Conservation (phyloP, 30 jellyfish, hydroid and myxozoan species). For the Nemopilema nomurai region DNA sequence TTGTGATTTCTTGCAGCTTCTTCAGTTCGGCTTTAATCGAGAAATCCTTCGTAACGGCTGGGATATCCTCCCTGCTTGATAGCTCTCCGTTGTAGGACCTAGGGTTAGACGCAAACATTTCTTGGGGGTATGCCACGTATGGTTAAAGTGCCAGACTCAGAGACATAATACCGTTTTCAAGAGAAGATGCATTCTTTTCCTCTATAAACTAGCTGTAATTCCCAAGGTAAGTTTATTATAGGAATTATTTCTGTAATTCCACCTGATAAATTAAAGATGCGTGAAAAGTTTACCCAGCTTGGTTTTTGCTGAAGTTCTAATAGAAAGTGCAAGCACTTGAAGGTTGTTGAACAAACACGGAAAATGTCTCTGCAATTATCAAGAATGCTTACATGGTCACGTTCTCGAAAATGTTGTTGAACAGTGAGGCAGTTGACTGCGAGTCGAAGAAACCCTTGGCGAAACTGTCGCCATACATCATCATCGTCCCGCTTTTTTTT, state of each 20-base stretch:
- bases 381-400: conserved; percentile 77
- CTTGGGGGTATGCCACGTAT: neutral
- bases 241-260: no score
- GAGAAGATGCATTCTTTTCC: no score
- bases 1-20: conserved; percentile 59
- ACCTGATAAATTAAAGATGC: no score
- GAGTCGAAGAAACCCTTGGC: conserved; percentile 54
- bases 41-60: conserved; percentile 34
- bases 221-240: no score
- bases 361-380: no score
- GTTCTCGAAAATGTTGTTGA: conserved; percentile 53
- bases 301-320: no score
- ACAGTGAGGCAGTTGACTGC: conserved; percentile 13
- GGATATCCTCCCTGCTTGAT: conserved; percentile 13
- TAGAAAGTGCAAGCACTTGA: no score
- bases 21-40: conserved; percentile 69
- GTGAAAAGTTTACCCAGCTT: no score
- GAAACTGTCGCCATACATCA: conserved; percentile 80
- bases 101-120: neutral
- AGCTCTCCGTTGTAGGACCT: conserved; percentile 53
- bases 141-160: no score
- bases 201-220: no score
- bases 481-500: conserved; percentile 63
- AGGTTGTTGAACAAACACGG: neutral
- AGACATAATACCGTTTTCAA: no score